Conservation (phyloP, 2,797 vertebrate species). For the Triplophysa yarkandensis region DNA sequence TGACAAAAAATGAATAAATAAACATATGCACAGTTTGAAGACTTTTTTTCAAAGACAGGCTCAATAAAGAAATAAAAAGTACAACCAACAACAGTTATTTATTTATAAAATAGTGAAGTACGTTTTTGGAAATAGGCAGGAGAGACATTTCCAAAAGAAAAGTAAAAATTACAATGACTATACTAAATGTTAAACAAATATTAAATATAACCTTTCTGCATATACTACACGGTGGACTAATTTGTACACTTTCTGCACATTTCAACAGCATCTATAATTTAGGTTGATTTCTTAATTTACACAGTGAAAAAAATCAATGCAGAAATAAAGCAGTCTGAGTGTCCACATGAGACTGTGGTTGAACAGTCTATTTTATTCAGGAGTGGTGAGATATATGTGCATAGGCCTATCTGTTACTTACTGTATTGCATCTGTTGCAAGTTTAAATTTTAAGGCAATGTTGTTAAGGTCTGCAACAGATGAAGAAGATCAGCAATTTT, state of each 20-base stretch:
- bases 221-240: constrained; percentile 13
- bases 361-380: constrained; percentile 56
- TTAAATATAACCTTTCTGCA: constrained; percentile 51
- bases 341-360: constrained; percentile 44
- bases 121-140: constrained; percentile 23
- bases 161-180: not conserved
- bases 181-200: constrained; percentile 30
- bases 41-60: not conserved
- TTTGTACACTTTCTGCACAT: constrained; percentile 19
- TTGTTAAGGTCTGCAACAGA: constrained; percentile 13
- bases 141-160: not conserved
- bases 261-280: constrained; percentile 27
- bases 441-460: constrained; percentile 12
- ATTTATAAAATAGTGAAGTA: constrained; percentile 31
- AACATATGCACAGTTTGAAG: not conserved
- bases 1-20: not conserved
- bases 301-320: constrained; percentile 46
- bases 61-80: constrained; percentile 9
- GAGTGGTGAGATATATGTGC: constrained; percentile 45
- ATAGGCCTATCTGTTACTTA: not conserved
- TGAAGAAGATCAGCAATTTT: not conserved
- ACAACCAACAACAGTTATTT: constrained; percentile 36
- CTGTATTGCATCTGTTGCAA: constrained; percentile 10
- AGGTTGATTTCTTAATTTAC: constrained; percentile 48
- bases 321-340: constrained; percentile 49